phyloP scores from a whole-genome alignment of 2,797 vertebrate species.

The Enteromius viviparus region DNA sequence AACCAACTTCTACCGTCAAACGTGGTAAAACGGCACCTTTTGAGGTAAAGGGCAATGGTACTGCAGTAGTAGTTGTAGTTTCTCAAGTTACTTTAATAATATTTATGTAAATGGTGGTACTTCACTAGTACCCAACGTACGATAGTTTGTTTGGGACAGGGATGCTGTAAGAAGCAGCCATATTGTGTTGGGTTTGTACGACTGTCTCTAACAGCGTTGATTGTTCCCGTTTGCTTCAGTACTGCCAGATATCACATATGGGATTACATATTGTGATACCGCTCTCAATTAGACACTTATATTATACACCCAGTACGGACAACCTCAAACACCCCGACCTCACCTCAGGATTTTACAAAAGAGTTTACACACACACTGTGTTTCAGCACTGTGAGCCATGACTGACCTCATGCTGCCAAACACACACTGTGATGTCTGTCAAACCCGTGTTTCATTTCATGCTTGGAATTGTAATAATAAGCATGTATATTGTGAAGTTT shows the following conservation, averaged over 20 bases:
- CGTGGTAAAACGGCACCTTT: constrained; percentile 2
- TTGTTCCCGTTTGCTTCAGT: background rate
- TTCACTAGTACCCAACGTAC: background rate
- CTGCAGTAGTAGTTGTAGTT: constrained; percentile 5
- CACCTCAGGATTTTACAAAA: constrained; percentile 86
- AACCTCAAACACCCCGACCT: constrained; percentile 57
- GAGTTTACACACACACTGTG: constrained; percentile 76
- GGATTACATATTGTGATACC: constrained; percentile 6
- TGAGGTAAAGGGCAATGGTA: constrained; percentile 12
- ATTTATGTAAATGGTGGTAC: constrained; percentile 50
- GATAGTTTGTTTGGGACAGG: constrained; percentile 37
- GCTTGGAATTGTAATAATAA: constrained; percentile 14
- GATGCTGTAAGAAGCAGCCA: constrained; percentile 15
- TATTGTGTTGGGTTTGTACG: constrained; percentile 7
- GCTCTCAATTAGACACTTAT: background rate
- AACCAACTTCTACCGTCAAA: background rate
- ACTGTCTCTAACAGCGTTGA: constrained; percentile 10
- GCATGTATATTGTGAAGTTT: background rate
- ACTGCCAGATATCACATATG: constrained; percentile 1
- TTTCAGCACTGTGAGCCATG: constrained; percentile 86
- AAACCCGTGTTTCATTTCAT: constrained; percentile 21
- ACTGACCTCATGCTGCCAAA: constrained; percentile 64
- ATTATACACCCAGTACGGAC: constrained; percentile 5
- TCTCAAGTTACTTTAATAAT: constrained; percentile 26
- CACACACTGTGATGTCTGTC: constrained; percentile 58